Evolutionary conservation across 2,113 vertebrate species (phyloP), one percentile per base, ranked within the genome.

Genomic region (Ochotona curzoniae): DNA sequence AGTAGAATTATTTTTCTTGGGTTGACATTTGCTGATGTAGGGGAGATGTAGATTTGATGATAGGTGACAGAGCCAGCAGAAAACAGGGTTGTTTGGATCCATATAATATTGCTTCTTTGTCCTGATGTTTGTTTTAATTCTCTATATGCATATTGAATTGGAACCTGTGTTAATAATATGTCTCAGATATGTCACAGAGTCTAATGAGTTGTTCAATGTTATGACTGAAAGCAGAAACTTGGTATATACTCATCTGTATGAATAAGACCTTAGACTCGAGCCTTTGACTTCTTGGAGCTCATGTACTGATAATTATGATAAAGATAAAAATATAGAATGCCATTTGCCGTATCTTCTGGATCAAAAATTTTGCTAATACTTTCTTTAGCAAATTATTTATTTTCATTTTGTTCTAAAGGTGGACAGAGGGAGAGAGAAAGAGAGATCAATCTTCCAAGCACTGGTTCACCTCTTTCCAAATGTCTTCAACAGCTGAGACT

Each of bases 11-110:
- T 54, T 17, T 85, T 47, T 21, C 30, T 60, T 69, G 54, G 38
- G 20, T 49, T 89, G 71, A 44, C 26, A 14, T 71, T 93, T 87
- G 87, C 38, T 78, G 63, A 67, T 87, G 74, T 18, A 84, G 78
- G 8, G 21, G 3, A 51, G 3, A 15, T 83, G 5, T 49, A 47
- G 35, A 89, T 61, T 73, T 30, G n/a, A 67, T 79, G 93, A 28
- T 15, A 79, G 57, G 69, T 54, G 28, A 69, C 57, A 47, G 82
- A 90, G 44, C 32, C 35, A 61, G 74, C n/a, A 61, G 73, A 67
- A 93, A 84, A 75, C 30, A 81, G 20, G 63, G 1, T n/a, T 51
- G 61, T 83, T 87, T 83, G 51, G 60, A 64, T n/a, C 13, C 44
- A 38, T 69, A 63, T 28, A 28, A 28, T 1, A 30, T 57, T 38